A percentile compares a stretch with the other conserved stretches of the same genome.
These are phyloP conservation scores for Gambusia affinis DNA, from an alignment of 2,113 vertebrate genomes.

Conservation along the genomic window DNA sequence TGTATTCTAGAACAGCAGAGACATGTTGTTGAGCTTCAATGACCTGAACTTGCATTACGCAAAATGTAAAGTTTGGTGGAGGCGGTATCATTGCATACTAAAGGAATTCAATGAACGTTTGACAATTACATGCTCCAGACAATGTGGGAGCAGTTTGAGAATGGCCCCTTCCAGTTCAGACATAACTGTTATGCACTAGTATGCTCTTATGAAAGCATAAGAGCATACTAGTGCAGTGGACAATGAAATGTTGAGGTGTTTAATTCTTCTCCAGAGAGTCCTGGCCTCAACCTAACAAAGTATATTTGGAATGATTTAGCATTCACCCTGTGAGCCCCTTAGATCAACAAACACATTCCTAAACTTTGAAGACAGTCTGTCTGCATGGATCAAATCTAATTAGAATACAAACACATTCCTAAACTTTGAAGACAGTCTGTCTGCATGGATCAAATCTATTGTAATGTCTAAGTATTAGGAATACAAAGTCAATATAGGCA, in stretches of 20 bases:
- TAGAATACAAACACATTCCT: background rate
- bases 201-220: too few species aligned
- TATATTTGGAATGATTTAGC: background rate
- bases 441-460: background rate
- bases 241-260: background rate
- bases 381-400: background rate
- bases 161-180: too few species aligned
- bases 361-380: background rate
- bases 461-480: background rate
- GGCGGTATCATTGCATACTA: too few species aligned
- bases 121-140: too few species aligned
- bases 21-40: background rate
- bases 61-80: too few species aligned
- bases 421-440: background rate
- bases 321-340: background rate
- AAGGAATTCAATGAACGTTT: too few species aligned
- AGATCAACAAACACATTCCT: background rate
- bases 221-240: background rate
- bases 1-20: background rate
- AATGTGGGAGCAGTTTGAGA: too few species aligned
- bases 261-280: background rate
- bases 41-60: background rate
- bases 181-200: too few species aligned
- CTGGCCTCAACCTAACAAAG: background rate
- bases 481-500: background rate